Conservation (phyloP, 1,140 invertebrate genomes). For the Drosophila bocki region DNA sequence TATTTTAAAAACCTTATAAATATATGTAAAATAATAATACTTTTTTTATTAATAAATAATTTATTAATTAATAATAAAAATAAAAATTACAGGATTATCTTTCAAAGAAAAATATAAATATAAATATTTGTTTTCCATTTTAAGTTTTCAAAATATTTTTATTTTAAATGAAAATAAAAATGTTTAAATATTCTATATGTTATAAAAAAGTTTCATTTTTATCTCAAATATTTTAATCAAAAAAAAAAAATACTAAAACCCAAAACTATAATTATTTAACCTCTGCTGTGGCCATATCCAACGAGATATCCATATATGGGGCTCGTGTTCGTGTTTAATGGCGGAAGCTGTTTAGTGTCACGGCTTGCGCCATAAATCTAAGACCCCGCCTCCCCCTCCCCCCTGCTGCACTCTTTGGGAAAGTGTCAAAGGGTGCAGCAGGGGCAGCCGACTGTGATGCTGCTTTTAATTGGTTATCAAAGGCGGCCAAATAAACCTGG, state of each 20-base stretch:
- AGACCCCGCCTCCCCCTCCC: neutral
- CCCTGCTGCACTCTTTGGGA: neutral
- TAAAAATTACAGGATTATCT: too few relatives aligned
- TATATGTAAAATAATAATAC: too few relatives aligned
- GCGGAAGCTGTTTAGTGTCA: constrained; percentile 82
- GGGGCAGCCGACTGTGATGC: constrained; percentile 53
- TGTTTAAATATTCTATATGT: neutral
- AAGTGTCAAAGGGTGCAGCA: constrained; percentile 66
- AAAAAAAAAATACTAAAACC: neutral
- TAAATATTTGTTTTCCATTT: neutral
- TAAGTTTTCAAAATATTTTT: too few relatives aligned
- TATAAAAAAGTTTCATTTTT: neutral
- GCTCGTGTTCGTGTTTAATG: constrained; percentile 74
- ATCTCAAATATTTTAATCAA: accelerated
- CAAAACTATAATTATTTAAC: neutral
- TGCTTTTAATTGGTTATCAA: constrained; percentile 58
- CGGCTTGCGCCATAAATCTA: constrained; percentile 71
- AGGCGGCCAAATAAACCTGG: constrained; percentile 57
- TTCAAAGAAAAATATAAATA: neutral
- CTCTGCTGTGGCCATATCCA: neutral
- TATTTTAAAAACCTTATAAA: neutral
- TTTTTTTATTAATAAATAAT: too few relatives aligned
- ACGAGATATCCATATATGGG: constrained; percentile 40
- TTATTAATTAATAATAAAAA: too few relatives aligned
- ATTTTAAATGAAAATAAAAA: neutral